Conservation (phyloP, 92 coral and sea anemone genomes). For the Paragorgia papillata region DNA sequence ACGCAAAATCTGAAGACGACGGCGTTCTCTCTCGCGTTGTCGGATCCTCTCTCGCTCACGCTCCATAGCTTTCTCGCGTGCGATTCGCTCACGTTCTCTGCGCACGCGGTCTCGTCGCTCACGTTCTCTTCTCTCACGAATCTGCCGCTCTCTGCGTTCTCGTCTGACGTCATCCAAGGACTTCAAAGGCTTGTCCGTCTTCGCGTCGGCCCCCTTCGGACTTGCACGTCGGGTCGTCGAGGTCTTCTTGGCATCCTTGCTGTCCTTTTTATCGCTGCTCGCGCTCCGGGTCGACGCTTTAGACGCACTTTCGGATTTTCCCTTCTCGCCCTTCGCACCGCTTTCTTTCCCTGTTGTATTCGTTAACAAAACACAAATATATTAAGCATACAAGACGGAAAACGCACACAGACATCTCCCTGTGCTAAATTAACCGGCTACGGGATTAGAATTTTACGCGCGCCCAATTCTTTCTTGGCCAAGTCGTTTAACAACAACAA, state of each 20-base stretch:
- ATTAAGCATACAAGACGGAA: slow-evolving; percentile 24
- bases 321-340: slow-evolving; percentile 42
- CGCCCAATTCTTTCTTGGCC: background rate
- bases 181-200: slow-evolving; percentile 69
- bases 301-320: slow-evolving; percentile 18
- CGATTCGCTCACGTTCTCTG: slow-evolving; percentile 95
- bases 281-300: slow-evolving; percentile 27
- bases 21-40: slow-evolving; percentile 90
- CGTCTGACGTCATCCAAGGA: slow-evolving; percentile 93
- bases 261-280: slow-evolving; percentile 52
- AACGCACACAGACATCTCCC: background rate
- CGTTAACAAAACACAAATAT: slow-evolving; percentile 35
- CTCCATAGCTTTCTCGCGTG: slow-evolving; percentile 83
- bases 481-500: too few species aligned
- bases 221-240: slow-evolving; percentile 47
- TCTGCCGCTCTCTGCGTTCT: slow-evolving; percentile 78
- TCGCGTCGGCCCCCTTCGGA: slow-evolving; percentile 57
- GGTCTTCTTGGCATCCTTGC: slow-evolving; percentile 47
- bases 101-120: slow-evolving; percentile 87
- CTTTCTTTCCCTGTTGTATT: slow-evolving; percentile 40
- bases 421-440: background rate
- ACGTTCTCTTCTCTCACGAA: slow-evolving; percentile 88
- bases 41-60: slow-evolving; percentile 92
- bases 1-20: slow-evolving; percentile 78
- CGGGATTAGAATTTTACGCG: background rate